Evolutionary conservation across 2,797 vertebrate genomes (phyloP), one percentile per base, ranked within the genome.

Genomic region (Jordanella pulchra): DNA sequence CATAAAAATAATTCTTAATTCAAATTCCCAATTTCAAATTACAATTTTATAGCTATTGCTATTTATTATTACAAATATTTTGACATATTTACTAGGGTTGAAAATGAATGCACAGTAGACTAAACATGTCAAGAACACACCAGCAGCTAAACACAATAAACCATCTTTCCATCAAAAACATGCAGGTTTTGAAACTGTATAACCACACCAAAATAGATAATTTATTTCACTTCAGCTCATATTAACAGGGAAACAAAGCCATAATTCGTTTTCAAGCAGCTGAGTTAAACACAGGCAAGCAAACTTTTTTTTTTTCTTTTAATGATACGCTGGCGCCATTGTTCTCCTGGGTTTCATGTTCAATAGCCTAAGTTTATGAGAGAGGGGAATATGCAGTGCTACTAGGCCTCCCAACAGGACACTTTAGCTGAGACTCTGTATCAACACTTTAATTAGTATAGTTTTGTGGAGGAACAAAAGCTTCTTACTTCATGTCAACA

Each of bases 371-470:
- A 65, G 58, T 79, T 87, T 88, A 79, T 60, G 48, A 80, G 72
- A 80, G 50, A 65, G 25, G 84, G 79, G 77, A 72, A 81, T 85
- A 78, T 85, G 79, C 63, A 69, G 65, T 56, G 75, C 78, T 77
- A 75, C 60, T 80, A 75, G 66, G 71, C 78, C 58, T 78, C 86
- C 83, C 90, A 81, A 79, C 79, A 84, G 81, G 80, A 77, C 77
- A 74, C 78, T 87, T 90, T 78, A 78, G 66, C 75, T 82, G 84
- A 85, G 81, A 76, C 79, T 85, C 80, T 73, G 82, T 88, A 83
- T 81, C 87, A 88, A 81, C 78, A 82, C 83, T 91, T 90, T 90
- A 93, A 92, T 93, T 91, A 90, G 89, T 81, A 86, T 84, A 84
- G 80, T 84, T 82, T 79, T 86, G 82, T 84, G 73, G 65, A 80